Conservation (phyloP, 2,888 invertebrate species). For the Andrena haemorrhoa region DNA sequence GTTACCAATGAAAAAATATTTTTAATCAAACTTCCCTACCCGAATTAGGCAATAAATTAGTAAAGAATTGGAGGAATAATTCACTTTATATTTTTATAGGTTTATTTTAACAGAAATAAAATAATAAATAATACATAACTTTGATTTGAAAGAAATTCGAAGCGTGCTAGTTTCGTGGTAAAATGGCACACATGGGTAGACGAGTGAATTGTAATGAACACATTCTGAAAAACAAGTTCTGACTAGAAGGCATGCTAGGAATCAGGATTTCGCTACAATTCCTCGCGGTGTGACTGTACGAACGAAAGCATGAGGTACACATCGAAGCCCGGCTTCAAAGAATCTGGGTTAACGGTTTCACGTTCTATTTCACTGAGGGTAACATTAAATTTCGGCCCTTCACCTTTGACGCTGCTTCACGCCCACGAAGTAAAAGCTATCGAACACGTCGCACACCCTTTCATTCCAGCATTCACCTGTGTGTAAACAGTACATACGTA, state of each 20-base stretch:
- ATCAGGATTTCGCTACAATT: constrained; percentile 13
- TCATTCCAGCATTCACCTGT: constrained; percentile 37
- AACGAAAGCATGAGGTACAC: constrained; percentile 40
- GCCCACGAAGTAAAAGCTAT: constrained; percentile 34
- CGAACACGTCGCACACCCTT: constrained; percentile 29
- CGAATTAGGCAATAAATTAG: too few relatives aligned
- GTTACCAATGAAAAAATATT: too few relatives aligned
- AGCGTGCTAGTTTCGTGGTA: too few relatives aligned
- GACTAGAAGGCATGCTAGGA: constrained; percentile 11
- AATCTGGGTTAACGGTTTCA: constrained; percentile 68
- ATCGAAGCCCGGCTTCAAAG: constrained; percentile 47
- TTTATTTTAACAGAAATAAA: too few relatives aligned
- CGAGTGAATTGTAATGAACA: too few relatives aligned
- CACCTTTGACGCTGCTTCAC: constrained; percentile 41
- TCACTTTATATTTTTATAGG: too few relatives aligned
- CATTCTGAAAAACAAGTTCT: neutral
- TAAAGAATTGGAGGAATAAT: too few relatives aligned
- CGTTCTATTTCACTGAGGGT: constrained; percentile 55
- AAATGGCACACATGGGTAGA: too few relatives aligned
- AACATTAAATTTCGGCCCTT: constrained; percentile 61
- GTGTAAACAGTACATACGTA: neutral
- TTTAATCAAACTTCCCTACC: too few relatives aligned
- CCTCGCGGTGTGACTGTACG: constrained; percentile 3
- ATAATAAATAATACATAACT: too few relatives aligned
- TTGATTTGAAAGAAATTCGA: too few relatives aligned